phyloP scores from a whole-genome alignment of 2,888 invertebrate genomes.

The Eupithecia abbreviata region DNA sequence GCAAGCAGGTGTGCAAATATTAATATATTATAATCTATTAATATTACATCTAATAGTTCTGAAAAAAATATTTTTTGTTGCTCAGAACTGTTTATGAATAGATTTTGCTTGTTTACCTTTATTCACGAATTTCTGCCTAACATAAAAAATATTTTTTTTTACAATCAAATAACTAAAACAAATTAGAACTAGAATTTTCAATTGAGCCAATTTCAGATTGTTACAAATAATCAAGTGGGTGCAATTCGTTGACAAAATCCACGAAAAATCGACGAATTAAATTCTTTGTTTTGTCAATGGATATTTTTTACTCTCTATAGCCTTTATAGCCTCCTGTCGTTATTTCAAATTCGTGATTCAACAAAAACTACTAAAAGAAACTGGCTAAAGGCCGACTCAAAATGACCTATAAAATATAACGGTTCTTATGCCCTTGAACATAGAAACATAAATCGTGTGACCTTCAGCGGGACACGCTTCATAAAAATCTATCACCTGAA shows the following conservation, averaged over 20 bases:
- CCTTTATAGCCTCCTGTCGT: not conserved
- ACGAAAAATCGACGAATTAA: not conserved
- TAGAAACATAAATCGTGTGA: conserved; percentile 13
- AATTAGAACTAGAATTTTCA: too few relatives aligned
- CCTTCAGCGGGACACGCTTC: not conserved
- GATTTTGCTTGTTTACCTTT: too few relatives aligned
- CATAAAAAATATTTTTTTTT: too few relatives aligned
- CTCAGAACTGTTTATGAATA: too few relatives aligned
- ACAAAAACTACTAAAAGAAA: not conserved
- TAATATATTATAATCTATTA: too few relatives aligned
- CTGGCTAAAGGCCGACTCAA: not conserved
- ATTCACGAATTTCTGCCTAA: too few relatives aligned
- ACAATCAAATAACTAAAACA: too few relatives aligned
- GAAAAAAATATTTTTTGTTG: too few relatives aligned
- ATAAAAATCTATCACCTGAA: conserved; percentile 15
- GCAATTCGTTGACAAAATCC: not conserved
- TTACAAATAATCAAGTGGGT: too few relatives aligned
- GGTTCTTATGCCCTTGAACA: conserved; percentile 2
- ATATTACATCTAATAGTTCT: too few relatives aligned
- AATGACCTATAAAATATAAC: not conserved
- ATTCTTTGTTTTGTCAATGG: not conserved
- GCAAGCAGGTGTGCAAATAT: too few relatives aligned
- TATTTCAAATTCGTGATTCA: not conserved
- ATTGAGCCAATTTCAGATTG: too few relatives aligned
- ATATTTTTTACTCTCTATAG: not conserved